Evolutionary conservation across 2,888 invertebrate genomes (phyloP), one percentile per base, ranked within the genome.

Genomic region (Heliconius cydno): DNA sequence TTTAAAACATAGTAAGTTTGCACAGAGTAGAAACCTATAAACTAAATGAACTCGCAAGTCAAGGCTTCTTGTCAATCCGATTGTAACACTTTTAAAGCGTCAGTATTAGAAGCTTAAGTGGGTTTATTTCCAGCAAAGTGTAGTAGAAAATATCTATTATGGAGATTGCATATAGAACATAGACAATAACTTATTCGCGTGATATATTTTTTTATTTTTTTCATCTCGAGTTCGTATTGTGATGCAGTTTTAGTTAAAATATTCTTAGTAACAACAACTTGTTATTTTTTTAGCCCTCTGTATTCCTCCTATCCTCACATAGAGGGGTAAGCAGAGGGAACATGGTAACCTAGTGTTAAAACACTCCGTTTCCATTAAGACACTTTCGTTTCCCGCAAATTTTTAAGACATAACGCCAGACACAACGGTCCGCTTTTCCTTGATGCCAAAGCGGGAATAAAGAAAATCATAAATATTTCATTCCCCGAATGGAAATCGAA

Each of bases 61-160:
- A 70, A 70, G 70, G 70, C 41, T 46, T 70, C 41, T n/a, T 41
- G 41, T 70, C 25, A 70, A 70, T 70, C 70, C 41, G 41, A 70
- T 70, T 70, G 70, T 70, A 70, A 70, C 70, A 70, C 70, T 41
- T 46, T 70, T 70, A 46, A 70, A 70, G 70, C 25, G 70, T 70
- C 70, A 70, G 70, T 70, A 70, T 70, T 70, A 70, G 41, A 70
- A 70, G 70, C 70, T 70, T 70, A 70, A 70, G 70, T 41, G 41
- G 41, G 70, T 70, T 70, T 70, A 70, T 70, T 70, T 70, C 41
- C 46, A 70, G 70, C 46, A 15, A 70, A 70, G 41, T 41, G 15
- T 41, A 70, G 19, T 70, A 46, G 41, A 70, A 70, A 70, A 19
- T 15, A 28, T 46, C 41, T 70, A 38, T 41, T 70, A 46, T 19